These are phyloP conservation scores for Phataginus tetradactyla DNA, from an alignment of 2,797 vertebrate species.

Conservation along the genomic window DNA sequence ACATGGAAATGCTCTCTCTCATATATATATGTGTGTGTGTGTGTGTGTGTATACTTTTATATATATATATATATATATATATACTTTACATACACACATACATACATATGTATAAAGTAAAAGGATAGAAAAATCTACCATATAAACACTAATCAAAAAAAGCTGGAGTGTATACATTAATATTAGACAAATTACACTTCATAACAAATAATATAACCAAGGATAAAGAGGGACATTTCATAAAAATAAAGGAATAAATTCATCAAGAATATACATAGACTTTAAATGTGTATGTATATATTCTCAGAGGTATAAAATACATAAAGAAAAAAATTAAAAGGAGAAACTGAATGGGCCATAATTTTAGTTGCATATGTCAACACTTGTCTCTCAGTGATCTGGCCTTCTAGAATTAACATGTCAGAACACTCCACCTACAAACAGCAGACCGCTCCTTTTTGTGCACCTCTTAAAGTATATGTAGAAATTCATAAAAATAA, in stretches of 20 bases:
- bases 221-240: neutral
- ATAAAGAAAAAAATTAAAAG: neutral
- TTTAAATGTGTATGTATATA: neutral
- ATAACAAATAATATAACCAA: neutral
- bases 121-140: neutral
- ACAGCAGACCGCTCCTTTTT: neutral
- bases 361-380: neutral
- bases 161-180: neutral
- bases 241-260: neutral
- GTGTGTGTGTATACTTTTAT: no score
- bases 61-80: neutral
- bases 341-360: neutral
- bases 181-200: neutral
- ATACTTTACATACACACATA: neutral
- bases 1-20: neutral
- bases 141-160: neutral
- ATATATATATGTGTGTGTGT: neutral
- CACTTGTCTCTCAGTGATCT: neutral
- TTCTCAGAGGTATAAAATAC: neutral
- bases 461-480: neutral
- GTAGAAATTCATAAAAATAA: neutral
- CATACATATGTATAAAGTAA: neutral
- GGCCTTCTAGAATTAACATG: neutral
- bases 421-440: neutral
- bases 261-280: neutral